Evolutionary conservation across 2,113 vertebrate species (phyloP).

Genomic region (Puffinus mauretanicus): DNA sequence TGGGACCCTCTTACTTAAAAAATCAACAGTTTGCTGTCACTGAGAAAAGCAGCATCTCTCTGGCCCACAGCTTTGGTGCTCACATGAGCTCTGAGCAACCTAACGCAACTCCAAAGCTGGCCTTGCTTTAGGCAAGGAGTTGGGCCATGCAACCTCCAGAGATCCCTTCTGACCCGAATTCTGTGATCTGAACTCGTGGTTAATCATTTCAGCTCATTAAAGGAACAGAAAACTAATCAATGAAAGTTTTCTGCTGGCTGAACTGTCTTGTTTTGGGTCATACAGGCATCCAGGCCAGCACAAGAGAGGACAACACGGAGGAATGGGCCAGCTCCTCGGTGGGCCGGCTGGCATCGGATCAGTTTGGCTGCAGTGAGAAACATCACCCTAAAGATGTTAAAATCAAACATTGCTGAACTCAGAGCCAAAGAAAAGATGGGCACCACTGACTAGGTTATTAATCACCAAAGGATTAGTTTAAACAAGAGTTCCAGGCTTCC

Average conservation of each 20-base stretch:
- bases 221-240: not conserved
- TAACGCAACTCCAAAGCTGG: not conserved
- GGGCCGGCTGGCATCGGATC: fast-evolving
- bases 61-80: not conserved
- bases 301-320: fast-evolving
- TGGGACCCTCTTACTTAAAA: not conserved
- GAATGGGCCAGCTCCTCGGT: not conserved
- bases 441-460: not conserved
- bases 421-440: not conserved
- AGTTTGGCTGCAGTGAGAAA: not conserved
- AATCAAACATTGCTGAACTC: not conserved
- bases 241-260: not conserved
- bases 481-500: not conserved
- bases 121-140: not conserved
- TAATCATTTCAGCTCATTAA: not conserved
- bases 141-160: not conserved
- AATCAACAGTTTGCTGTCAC: not conserved
- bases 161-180: not conserved
- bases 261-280: not conserved
- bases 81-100: not conserved
- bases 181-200: not conserved
- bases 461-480: not conserved
- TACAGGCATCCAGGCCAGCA: not conserved
- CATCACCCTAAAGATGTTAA: not conserved
- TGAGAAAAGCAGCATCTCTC: not conserved